Conservation (phyloP, 2,888 invertebrate genomes). For the Sarcophaga caerulescens region DNA sequence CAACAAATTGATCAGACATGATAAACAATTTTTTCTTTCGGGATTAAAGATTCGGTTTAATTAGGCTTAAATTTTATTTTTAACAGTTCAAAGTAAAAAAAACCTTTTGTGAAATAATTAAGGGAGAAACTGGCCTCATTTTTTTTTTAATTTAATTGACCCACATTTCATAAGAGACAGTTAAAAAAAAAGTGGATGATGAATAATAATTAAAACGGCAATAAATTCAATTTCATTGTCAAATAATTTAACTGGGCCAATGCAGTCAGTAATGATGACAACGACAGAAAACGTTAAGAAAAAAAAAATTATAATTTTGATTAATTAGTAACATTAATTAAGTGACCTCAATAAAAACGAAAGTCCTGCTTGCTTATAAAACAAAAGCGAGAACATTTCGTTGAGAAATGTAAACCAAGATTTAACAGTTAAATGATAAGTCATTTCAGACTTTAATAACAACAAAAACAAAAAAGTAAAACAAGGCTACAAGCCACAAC, state of each 20-base stretch:
- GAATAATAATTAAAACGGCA: constrained; percentile 54
- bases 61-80: constrained; percentile 14
- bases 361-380: constrained; percentile 69
- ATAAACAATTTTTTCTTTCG: neutral
- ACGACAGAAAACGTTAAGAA: neutral
- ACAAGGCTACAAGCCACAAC: constrained; percentile 51
- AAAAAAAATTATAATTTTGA: constrained; percentile 66
- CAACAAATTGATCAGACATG: constrained; percentile 50
- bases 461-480: constrained; percentile 67
- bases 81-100: too few relatives aligned
- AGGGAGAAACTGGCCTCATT: neutral
- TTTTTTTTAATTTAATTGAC: neutral
- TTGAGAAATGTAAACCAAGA: constrained; percentile 33
- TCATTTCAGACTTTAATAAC: constrained; percentile 38
- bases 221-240: constrained; percentile 59
- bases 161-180: neutral
- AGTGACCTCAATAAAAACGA: constrained; percentile 78
- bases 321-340: constrained; percentile 78
- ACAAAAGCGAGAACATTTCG: constrained; percentile 38
- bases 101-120: neutral
- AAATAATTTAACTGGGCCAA: constrained; percentile 39
- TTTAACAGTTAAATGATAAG: constrained; percentile 62
- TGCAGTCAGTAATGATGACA: constrained; percentile 28
- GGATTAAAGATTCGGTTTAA: constrained; percentile 30
- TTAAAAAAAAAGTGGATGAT: constrained; percentile 55